Conservation (phyloP, 2,113 vertebrate species). For the Barbus barbus region DNA sequence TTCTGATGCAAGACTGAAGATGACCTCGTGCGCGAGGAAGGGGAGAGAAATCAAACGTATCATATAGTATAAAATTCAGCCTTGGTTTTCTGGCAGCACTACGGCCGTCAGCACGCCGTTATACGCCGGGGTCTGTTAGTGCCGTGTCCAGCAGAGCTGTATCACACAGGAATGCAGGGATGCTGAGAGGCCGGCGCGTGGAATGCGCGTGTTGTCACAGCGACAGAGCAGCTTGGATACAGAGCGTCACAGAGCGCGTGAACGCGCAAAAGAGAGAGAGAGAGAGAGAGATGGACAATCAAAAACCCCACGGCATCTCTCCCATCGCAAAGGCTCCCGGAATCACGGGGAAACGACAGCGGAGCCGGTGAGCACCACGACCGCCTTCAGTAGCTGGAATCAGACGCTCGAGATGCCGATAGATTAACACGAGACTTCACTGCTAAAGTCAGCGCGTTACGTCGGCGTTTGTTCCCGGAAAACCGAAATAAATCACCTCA, state of each 20-base stretch:
- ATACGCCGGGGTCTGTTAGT: neutral
- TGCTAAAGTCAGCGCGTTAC: neutral
- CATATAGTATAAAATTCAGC: constrained; percentile 19
- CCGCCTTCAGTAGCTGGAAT: constrained; percentile 6
- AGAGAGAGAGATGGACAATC: constrained; percentile 49
- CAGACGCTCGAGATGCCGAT: neutral
- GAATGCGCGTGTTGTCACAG: constrained; percentile 71
- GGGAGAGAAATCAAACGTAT: constrained; percentile 29
- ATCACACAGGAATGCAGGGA: constrained; percentile 8
- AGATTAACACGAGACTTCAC: constrained; percentile 12
- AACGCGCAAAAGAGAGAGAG: constrained; percentile 57
- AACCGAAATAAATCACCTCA: neutral
- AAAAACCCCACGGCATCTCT: constrained; percentile 55
- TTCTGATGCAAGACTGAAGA: constrained; percentile 71
- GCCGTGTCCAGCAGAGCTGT: neutral
- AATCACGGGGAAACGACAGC: constrained; percentile 32
- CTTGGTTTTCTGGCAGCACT: neutral
- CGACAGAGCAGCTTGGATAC: constrained; percentile 68
- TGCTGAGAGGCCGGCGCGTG: constrained; percentile 26
- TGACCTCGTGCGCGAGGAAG: constrained; percentile 56
- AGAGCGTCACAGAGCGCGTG: constrained; percentile 58
- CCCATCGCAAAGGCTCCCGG: constrained; percentile 46
- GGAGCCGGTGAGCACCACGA: constrained; percentile 18
- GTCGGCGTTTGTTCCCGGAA: neutral
- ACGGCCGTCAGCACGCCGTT: too few species aligned